Evolutionary conservation across 2,113 vertebrate genomes (phyloP).

Genomic region (Corythornis cristatus): DNA sequence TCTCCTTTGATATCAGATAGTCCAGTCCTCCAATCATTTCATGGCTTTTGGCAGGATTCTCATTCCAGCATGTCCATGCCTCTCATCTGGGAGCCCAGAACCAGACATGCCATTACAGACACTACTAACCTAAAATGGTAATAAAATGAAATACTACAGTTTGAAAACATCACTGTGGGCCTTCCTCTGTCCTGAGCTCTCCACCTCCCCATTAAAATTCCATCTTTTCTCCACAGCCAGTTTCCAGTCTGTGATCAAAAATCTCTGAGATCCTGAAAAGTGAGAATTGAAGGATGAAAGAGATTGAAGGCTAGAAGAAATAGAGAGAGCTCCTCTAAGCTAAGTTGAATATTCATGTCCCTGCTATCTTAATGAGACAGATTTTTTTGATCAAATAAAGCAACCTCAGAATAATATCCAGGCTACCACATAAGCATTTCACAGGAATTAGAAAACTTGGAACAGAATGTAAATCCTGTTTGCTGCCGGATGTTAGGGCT

Average conservation of each 20-base stretch:
- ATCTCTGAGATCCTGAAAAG: neutral
- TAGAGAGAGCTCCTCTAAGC: neutral
- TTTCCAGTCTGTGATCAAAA: neutral
- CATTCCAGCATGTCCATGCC: accelerated
- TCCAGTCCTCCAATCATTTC: neutral
- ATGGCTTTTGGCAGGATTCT: neutral
- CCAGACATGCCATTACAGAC: accelerated
- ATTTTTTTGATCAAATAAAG: neutral
- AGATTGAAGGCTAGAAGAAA: neutral
- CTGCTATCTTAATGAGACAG: neutral
- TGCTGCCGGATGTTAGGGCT: neutral
- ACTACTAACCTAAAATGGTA: neutral
- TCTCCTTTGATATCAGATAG: neutral
- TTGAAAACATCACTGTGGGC: neutral
- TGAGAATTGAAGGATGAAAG: neutral
- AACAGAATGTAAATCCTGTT: neutral
- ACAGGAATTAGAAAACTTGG: neutral
- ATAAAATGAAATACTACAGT: neutral
- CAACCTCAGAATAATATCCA: neutral
- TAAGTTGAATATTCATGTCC: neutral
- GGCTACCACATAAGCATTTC: neutral
- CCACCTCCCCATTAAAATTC: neutral
- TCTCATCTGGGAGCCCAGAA: neutral
- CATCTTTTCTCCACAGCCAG: neutral
- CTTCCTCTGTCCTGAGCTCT: neutral